phyloP scores from a whole-genome alignment of 2,113 vertebrate genomes.

The Ammodytes marinus region DNA sequence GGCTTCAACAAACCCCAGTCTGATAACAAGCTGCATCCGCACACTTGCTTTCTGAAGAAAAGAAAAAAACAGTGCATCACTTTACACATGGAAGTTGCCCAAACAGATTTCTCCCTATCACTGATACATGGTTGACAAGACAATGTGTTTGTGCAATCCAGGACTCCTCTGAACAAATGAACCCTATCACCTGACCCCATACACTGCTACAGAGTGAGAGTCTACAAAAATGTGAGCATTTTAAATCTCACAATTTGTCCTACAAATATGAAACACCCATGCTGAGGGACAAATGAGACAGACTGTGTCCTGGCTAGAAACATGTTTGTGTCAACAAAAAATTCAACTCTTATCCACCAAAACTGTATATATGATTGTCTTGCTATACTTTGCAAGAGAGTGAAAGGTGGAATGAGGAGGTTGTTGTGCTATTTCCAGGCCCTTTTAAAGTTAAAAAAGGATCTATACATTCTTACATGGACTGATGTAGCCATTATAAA shows the following conservation, averaged over 20 bases:
- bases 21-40: constrained; percentile 55
- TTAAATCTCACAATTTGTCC: constrained; percentile 16
- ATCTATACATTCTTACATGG: constrained; percentile 32
- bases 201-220: constrained; percentile 30
- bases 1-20: constrained; percentile 35
- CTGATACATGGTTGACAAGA: constrained; percentile 48
- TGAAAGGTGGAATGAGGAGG: constrained; percentile 11
- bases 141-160: constrained; percentile 49
- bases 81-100: constrained; percentile 41
- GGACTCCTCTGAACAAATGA: constrained; percentile 42
- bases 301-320: constrained; percentile 14
- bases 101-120: constrained; percentile 7
- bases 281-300: constrained; percentile 18
- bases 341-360: constrained; percentile 27
- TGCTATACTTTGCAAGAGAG: constrained; percentile 28
- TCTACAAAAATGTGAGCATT: constrained; percentile 20
- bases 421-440: constrained; percentile 52
- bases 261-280: constrained; percentile 31
- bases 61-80: constrained; percentile 49
- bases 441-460: constrained; percentile 70
- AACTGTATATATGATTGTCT: constrained; percentile 21
- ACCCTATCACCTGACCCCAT: constrained; percentile 26
- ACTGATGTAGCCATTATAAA: constrained; percentile 21
- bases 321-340: constrained; percentile 33
- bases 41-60: constrained; percentile 34